Evolutionary conservation across 2,113 vertebrate species (phyloP), one percentile per base, ranked within the genome.

Genomic region (Rhinolophus sinicus): DNA sequence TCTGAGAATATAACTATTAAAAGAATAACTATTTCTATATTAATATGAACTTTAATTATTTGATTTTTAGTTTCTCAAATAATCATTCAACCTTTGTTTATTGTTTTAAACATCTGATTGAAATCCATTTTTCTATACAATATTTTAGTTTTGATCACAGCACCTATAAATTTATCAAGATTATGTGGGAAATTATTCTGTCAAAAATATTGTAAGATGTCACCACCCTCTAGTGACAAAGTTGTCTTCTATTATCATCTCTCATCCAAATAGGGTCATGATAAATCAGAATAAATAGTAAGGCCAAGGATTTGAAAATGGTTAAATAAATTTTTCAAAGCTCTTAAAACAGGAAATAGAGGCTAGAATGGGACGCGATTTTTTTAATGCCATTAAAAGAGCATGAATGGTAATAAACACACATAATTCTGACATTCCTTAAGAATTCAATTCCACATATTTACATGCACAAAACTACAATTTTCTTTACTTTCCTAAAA

Each of bases 51-150:
- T 89, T 62, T 81, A 78, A 65, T 85, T 56, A 40, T 77, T 82
- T 69, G 16, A 75, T 67, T 86, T 96, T 94, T 90, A 67, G 21
- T 75, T 92, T 90, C 40, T 85, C 38, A 90, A 90, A 30, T 54
- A 54, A 11, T 10, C 11, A 35, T 56, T 95, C 3, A 60, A 30
- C 89, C 54, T 81, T 87, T 77, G 6, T 58, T 84, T 80, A 75
- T 65, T 88, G 13, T 15, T 76, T 75, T 28, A 52, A 69, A 81
- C n/a, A 90, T 78, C 69, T 75, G 70, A 60, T 47, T 35, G 52
- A 88, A 76, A 84, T 83, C 15, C 22, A 83, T 58, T 84, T 62
- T 90, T 62, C 35, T 28, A 76, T 15, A 5, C 0, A 58, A 50
- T 77, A 82, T 81, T 93, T 76, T 8, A 22, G 15, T 47, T 73